Conservation (phyloP, 2,113 vertebrate species). For the Anguilla rostrata region DNA sequence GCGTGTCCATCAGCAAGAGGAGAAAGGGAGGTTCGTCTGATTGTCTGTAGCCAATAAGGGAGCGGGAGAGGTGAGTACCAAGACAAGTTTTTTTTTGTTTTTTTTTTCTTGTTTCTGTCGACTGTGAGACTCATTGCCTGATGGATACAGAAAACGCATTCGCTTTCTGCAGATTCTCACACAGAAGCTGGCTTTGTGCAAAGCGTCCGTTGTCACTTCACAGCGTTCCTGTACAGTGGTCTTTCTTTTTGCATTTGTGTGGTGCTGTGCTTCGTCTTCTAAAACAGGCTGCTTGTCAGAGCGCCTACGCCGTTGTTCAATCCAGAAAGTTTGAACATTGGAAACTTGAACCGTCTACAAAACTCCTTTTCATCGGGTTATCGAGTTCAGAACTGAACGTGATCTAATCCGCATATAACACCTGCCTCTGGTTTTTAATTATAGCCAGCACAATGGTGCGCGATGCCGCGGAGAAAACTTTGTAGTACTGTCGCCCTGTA, state of each 20-base stretch:
- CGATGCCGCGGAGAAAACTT: too few species aligned
- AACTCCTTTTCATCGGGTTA: background rate
- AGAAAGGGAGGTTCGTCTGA: constrained; percentile 48
- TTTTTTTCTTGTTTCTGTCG: constrained; percentile 17
- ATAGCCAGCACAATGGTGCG: too few species aligned
- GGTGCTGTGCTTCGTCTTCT: background rate
- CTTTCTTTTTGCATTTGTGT: too few species aligned
- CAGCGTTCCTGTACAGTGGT: too few species aligned
- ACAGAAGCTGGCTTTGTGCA: background rate
- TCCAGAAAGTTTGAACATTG: background rate
- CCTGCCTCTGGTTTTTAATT: too few species aligned
- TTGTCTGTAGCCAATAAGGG: constrained; percentile 58
- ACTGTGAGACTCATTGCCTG: too few species aligned
- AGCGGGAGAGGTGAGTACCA: constrained; percentile 65
- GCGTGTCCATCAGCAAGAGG: constrained; percentile 48
- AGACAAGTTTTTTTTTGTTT: constrained; percentile 17
- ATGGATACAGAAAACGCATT: background rate
- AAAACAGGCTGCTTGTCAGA: background rate
- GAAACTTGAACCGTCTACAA: background rate
- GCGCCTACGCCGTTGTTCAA: background rate
- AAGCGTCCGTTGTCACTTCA: background rate
- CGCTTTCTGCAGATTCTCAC: background rate
- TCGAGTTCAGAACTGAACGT: background rate
- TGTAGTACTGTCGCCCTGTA: too few species aligned
- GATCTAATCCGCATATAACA: background rate